Base-by-base conservation (phyloP, 2,888 invertebrate species). In the Phalera bucephala region DNA sequence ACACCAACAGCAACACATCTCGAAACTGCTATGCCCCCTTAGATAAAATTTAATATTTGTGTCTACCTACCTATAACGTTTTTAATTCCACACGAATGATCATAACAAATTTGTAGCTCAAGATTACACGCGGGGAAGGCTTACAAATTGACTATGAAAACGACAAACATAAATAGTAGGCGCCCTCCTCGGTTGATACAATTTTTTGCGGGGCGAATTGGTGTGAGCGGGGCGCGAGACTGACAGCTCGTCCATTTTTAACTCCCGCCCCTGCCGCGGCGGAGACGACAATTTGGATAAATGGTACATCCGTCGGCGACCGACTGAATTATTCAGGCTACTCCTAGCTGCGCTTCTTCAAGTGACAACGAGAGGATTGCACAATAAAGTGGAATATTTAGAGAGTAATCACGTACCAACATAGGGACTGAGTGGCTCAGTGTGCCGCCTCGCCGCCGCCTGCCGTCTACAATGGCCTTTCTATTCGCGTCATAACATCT, bases 371-470 rank as follows among this genome's bases (percentile, higher is more conserved):
- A 80, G 70, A 75, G 75, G 71, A 82, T 78, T 83, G 82, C 64
- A 76, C 79, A 76, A 79, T 84, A 86, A 81, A 84, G 79, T 78
- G 78, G 78, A 81, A 86, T 85, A 85, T 85, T 85, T 81, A 83
- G 72, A 70, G 71, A 78, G 81, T 81, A 80, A 84, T 85, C 86
- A 84, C 82, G 80, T 79, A 79, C 71, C 71, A 68, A 69, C 70
- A 69, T 67, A 68, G 67, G 59, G 58, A 52, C 49, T 59, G 64
- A 72, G 70, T 74, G 65, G 70, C 69, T 69, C 48, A 47, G 52
- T 54, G 56, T 37, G 53, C 40, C 47, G 48, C 42, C 44, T 44
- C 39, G 46, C 43, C 49, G 59, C 48, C 40, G 52, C 38, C 51
- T 52, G 47, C 60, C 58, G 58, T 62, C 48, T 57, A 45, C 57